phyloP scores from a whole-genome alignment of 2,888 invertebrate species.

The Scaptomyza caliginosa region DNA sequence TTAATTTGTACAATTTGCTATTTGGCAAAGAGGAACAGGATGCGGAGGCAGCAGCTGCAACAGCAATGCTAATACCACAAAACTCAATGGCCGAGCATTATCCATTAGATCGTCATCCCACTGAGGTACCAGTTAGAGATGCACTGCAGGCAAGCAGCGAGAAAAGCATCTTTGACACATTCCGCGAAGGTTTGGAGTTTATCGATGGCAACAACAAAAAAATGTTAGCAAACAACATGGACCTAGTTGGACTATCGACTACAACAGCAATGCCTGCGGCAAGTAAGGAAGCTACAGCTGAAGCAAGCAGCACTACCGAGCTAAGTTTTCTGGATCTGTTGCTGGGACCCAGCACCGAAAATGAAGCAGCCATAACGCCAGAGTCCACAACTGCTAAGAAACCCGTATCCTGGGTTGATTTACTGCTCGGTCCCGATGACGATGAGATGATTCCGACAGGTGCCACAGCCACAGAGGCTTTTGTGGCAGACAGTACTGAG shows the following conservation, averaged over 20 bases:
- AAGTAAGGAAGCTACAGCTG: background rate
- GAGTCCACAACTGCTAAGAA: constrained; percentile 60
- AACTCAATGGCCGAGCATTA: constrained; percentile 70
- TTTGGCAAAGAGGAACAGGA: constrained; percentile 80
- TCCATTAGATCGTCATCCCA: constrained; percentile 78
- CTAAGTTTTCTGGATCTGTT: constrained; percentile 79
- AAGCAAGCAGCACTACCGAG: constrained; percentile 59
- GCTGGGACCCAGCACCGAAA: constrained; percentile 71
- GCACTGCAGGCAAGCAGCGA: constrained; percentile 66
- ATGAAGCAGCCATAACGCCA: constrained; percentile 16
- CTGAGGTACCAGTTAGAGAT: constrained; percentile 31
- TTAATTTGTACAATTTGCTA: constrained; percentile 81
- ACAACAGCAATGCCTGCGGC: constrained; percentile 25
- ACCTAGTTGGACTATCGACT: constrained; percentile 49
- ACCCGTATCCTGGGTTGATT: constrained; percentile 74
- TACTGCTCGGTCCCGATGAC: constrained; percentile 76
- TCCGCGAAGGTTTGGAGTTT: constrained; percentile 82
- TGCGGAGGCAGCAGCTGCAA: constrained; percentile 33
- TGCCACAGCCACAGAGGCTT: constrained; percentile 26
- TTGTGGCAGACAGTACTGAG: constrained; percentile 32
- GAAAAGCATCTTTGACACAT: constrained; percentile 81
- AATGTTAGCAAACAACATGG: constrained; percentile 73
- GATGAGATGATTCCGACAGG: constrained; percentile 45
- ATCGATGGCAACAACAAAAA: constrained; percentile 82
- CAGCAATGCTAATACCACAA: constrained; percentile 36